Base-by-base conservation (phyloP, 1,140 invertebrate species). In the Polyergus mexicanus region DNA sequence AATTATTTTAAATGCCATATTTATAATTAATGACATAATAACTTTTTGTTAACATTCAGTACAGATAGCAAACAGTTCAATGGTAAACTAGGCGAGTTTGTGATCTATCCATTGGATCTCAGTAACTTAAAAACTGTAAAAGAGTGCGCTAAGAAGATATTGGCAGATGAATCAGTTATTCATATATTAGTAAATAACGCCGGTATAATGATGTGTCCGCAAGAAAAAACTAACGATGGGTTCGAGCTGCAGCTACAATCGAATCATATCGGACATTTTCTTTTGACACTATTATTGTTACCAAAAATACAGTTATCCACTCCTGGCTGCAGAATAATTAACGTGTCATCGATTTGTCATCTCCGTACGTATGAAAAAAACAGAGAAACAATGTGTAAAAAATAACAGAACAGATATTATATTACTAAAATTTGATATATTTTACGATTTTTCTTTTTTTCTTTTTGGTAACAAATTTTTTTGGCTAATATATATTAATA, bases 201-300 rank as follows among this genome's bases (percentile, higher is more conserved):
- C 65, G 98, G 97, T 5, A 95, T 98, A 0, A 98, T 97, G 96
- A 95, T 96, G 94, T 96, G 96, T 85, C 97, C 97, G 0, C 94
- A 96, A 76, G 94, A 94, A 51, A 96, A 96, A 85, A 97, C 97
- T 0, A 96, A 96, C 78, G 98, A 99, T 90, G 98, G 98, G 0
- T 97, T 97, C 92, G 98, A 99, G 93, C 96, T 96, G 72, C 97
- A 98, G 86, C 95, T 98, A 19, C 97, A 97, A 19, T 96, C 97
- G 0, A 98, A 98, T 93, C 97, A 98, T 94, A 94, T 98, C 66
- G 98, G 98, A 0, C 98, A 98, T 91, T 99, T 98, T 92, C 95
- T 98, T 35, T 95, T 99, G 0, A 99, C 98, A 0, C 95, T 97
- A 84, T 93, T 99, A 19, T 93, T 99, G 0, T 89, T 99, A 71